phyloP scores from a whole-genome alignment of 2,797 vertebrate species.

The Antrozous pallidus region DNA sequence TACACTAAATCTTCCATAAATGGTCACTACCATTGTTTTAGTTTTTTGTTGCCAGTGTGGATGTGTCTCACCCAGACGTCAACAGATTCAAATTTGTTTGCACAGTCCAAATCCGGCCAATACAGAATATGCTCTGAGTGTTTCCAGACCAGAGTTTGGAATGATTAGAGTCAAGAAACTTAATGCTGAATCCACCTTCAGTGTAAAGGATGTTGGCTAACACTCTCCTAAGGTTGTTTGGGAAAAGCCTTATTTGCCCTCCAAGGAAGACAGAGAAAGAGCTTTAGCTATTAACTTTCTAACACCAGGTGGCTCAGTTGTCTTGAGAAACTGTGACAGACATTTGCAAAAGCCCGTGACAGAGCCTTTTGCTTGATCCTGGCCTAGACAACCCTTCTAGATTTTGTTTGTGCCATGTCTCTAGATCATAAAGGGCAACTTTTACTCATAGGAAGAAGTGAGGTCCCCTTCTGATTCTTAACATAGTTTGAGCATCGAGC shows the following conservation, averaged over 20 bases:
- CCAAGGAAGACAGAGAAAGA: background rate
- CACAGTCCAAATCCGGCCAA: background rate
- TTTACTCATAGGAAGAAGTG: background rate
- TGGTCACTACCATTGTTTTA: background rate
- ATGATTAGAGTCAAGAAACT: background rate
- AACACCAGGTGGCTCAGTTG: conserved; percentile 77
- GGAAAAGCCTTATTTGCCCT: background rate
- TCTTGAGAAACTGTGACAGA: conserved; percentile 61
- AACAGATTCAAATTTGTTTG: background rate
- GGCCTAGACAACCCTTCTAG: background rate
- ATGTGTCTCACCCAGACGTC: background rate
- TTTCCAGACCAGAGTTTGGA: background rate
- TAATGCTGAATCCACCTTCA: background rate
- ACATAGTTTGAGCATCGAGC: background rate
- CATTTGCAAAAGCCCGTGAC: conserved; percentile 39
- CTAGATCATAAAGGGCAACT: background rate
- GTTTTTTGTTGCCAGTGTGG: background rate
- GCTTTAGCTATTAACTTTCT: conserved; percentile 60
- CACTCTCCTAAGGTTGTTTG: background rate
- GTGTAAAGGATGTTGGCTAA: background rate
- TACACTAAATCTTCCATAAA: background rate
- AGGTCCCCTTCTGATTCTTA: background rate
- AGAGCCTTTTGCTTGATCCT: background rate
- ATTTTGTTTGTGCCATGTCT: background rate
- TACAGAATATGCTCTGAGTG: background rate